Conservation (phyloP, 2,797 vertebrate genomes). For the Ctenopoma multispine region DNA sequence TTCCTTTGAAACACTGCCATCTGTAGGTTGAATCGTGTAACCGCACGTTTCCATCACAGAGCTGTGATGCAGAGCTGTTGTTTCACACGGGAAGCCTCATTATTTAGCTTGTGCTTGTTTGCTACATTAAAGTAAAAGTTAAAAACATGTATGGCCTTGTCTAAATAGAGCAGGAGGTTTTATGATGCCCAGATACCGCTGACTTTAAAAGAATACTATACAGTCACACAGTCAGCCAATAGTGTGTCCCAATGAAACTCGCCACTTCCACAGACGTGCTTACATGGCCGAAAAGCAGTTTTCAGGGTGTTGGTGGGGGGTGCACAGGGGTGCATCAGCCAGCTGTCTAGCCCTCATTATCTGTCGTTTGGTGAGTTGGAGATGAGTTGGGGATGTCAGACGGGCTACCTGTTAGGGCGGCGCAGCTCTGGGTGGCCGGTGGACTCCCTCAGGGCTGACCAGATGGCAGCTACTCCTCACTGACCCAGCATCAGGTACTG, state of each 20-base stretch:
- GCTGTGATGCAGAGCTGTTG: not conserved
- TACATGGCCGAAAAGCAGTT: conserved; percentile 52
- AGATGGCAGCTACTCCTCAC: conserved; percentile 73
- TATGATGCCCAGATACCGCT: conserved; percentile 5
- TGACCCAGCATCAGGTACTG: conserved; percentile 38
- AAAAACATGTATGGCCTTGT: not conserved
- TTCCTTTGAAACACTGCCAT: conserved; percentile 73
- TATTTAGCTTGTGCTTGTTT: conserved; percentile 2
- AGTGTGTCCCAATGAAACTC: conserved; percentile 33
- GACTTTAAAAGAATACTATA: not conserved
- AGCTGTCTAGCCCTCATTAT: conserved; percentile 76
- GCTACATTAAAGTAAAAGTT: conserved; percentile 4
- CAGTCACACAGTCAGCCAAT: conserved; percentile 4
- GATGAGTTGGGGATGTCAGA: conserved; percentile 74
- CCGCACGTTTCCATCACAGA: not conserved
- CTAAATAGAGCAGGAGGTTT: not conserved
- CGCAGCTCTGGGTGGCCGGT: conserved; percentile 61
- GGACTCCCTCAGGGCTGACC: conserved; percentile 66
- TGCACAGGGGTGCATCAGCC: conserved; percentile 28
- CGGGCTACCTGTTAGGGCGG: conserved; percentile 69
- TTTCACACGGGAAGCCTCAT: conserved; percentile 5
- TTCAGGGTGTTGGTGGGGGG: conserved; percentile 13
- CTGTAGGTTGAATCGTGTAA: conserved; percentile 57
- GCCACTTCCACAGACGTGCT: conserved; percentile 39
- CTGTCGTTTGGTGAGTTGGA: conserved; percentile 55